These are phyloP conservation scores for Scaptomyza pallida DNA, from an alignment of 1,140 invertebrate species.

Conservation along the genomic window DNA sequence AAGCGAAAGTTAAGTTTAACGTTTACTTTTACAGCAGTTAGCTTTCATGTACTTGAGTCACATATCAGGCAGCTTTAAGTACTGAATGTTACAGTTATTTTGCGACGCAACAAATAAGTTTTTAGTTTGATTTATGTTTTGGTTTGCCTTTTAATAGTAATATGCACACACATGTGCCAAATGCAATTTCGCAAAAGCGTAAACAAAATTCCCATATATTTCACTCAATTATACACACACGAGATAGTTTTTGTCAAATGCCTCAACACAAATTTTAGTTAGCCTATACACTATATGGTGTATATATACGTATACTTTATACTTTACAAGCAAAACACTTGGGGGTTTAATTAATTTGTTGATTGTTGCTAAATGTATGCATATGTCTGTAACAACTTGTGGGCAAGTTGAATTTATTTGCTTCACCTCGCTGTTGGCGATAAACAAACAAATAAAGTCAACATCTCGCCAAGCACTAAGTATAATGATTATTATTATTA, in stretches of 20 bases:
- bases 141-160: too few relatives aligned
- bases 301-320: background rate
- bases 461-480: constrained; percentile 33
- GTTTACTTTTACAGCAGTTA: too few relatives aligned
- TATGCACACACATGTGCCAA: background rate
- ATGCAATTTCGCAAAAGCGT: background rate
- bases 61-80: background rate
- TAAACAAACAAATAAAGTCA: constrained; percentile 58
- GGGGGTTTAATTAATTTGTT: constrained; percentile 47
- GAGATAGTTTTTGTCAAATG: constrained; percentile 16
- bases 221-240: background rate
- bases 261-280: constrained; percentile 1
- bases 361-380: background rate
- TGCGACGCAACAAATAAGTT: background rate
- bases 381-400: constrained; percentile 23
- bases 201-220: background rate
- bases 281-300: background rate
- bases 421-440: constrained; percentile 24
- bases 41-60: background rate
- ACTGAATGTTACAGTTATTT: too few relatives aligned
- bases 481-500: constrained; percentile 28
- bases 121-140: background rate
- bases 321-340: background rate
- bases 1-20: too few relatives aligned
- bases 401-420: constrained; percentile 41